phyloP scores from a whole-genome alignment of 1,140 invertebrate genomes.

The Trachelipus rathkii region DNA sequence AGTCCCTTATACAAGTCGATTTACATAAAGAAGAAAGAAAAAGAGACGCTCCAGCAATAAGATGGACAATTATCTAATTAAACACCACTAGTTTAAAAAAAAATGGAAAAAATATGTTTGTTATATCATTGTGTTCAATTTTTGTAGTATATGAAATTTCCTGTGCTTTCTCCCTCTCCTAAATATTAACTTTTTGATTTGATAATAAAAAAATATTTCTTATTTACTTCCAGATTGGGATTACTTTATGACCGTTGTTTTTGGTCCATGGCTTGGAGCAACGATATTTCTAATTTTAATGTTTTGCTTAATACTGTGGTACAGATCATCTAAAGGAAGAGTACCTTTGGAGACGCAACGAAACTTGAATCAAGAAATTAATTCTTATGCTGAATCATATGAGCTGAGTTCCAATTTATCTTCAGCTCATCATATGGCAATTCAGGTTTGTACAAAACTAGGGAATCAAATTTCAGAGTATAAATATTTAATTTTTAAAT shows the following conservation, averaged over 20 bases:
- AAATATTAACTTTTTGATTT: too few species aligned
- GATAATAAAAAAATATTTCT: too few species aligned
- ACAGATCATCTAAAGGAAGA: conserved; percentile 4
- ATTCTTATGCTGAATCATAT: conserved; percentile 43
- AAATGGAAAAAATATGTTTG: too few species aligned
- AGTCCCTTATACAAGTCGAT: too few species aligned
- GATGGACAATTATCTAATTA: too few species aligned
- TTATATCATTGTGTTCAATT: too few species aligned
- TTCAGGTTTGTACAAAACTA: conserved; percentile 31
- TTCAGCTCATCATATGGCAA: conserved; percentile 43
- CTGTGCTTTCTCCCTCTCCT: too few species aligned
- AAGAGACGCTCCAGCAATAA: too few species aligned
- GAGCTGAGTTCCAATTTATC: conserved; percentile 43
- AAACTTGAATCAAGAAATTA: conserved; percentile 30
- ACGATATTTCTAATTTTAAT: conserved; percentile 32
- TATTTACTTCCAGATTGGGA: background rate
- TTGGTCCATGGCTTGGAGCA: conserved; percentile 38
- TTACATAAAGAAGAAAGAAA: too few species aligned
- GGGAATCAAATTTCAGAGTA: background rate
- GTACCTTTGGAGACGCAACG: background rate
- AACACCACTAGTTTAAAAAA: too few species aligned
- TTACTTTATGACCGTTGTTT: conserved; percentile 26
- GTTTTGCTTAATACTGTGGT: conserved; percentile 25
- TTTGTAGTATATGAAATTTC: too few species aligned
- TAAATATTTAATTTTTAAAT: background rate